These are phyloP conservation scores for Iguana delicatissima DNA, from an alignment of 2,797 vertebrate genomes.

Conservation along the genomic window DNA sequence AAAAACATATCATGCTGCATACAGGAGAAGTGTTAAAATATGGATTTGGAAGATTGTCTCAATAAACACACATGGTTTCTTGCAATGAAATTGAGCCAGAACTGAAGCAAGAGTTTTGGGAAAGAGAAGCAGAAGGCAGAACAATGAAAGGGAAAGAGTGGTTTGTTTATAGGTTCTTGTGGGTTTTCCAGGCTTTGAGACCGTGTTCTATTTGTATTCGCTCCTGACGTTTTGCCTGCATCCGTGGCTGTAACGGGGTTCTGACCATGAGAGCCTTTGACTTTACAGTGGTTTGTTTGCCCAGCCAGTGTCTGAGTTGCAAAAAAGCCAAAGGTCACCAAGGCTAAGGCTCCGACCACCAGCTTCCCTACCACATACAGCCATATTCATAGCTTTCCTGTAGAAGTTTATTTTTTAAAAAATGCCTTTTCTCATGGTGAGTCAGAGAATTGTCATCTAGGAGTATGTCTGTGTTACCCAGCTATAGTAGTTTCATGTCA, in stretches of 20 bases:
- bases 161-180: background rate
- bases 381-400: background rate
- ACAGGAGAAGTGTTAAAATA: background rate
- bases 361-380: background rate
- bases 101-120: background rate
- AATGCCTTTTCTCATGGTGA: background rate
- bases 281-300: background rate
- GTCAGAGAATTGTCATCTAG: background rate
- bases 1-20: background rate
- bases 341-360: background rate
- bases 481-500: background rate
- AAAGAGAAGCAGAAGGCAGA: background rate
- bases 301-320: background rate
- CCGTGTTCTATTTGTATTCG: no score
- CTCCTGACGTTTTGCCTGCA: no score
- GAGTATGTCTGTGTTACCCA: background rate
- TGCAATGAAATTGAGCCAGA: background rate
- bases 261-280: no score
- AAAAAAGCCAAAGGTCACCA: background rate
- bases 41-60: background rate
- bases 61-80: background rate
- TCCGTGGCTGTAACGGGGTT: no score
- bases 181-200: no score
- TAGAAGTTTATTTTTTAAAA: background rate
- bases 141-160: background rate